A percentile compares a stretch with the other conserved stretches of the same genome.
Evolutionary conservation across 2,113 vertebrate species (phyloP).

Genomic region (Atlantisia rogersi): DNA sequence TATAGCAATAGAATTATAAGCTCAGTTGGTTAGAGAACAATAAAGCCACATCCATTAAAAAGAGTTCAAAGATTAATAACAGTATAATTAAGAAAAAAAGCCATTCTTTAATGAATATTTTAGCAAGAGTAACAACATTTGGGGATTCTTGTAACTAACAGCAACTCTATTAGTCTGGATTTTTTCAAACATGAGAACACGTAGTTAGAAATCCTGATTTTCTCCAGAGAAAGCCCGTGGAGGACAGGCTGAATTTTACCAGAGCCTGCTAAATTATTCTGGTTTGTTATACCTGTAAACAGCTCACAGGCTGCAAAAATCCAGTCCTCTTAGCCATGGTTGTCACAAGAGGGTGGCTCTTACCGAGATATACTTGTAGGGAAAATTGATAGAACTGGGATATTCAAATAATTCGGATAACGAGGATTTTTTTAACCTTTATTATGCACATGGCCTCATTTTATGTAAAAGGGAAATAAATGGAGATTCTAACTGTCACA

Average conservation of each 20-base stretch:
- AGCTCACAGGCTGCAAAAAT: neutral
- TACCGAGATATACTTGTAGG: neutral
- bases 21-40: slow-evolving; percentile 45
- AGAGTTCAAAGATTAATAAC: slow-evolving; percentile 59
- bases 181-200: neutral
- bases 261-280: neutral
- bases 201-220: neutral
- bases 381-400: neutral
- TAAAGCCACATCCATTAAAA: slow-evolving; percentile 43
- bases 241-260: neutral
- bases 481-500: neutral
- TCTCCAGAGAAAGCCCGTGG: neutral
- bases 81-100: slow-evolving; percentile 59
- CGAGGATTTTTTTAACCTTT: neutral
- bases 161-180: neutral
- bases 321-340: neutral
- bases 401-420: neutral
- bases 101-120: slow-evolving; percentile 27
- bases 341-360: neutral
- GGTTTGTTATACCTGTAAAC: neutral
- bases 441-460: neutral
- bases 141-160: neutral
- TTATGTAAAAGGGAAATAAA: neutral
- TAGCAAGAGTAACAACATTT: neutral
- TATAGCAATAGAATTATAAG: slow-evolving; percentile 52